Evolutionary conservation across 2,888 invertebrate genomes (phyloP), one percentile per base, ranked within the genome.

Genomic region (Auanema freiburgensis): DNA sequence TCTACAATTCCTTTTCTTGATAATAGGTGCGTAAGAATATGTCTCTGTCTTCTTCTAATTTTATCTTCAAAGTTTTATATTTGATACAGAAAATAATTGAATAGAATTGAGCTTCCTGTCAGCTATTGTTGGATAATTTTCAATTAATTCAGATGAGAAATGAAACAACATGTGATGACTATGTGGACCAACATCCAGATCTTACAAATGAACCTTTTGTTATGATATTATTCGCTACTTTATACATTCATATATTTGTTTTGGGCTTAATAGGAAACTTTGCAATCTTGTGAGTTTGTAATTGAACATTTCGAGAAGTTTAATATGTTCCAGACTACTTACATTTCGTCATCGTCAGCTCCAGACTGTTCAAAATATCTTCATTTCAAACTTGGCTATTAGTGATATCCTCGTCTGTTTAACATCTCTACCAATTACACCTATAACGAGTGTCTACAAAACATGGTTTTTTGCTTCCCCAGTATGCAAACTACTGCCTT

Each of bases 401-500:
- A 92, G 94, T 12, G 96, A 97, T 84, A 92, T 96, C 56, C 86
- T 97, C 44, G 88, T 97, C 74, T 95, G 95, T 84, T 88, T 92
- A 10, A 88, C 97, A 62, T 93, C 93, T 1, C 93, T 97, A 57
- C 96, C 97, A 0, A 95, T 97, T 83, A 97, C 97, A 0, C 96
- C 96, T 0, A 87, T 95, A 0, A 93, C 95, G 84, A 91, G 92
- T 0, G 94, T 96, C 83, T 88, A 92, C 77, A 91, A 86, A 60
- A 88, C 90, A 51, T 97, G 97, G 97, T 89, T 91, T 57, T 96
- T 97, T 86, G 96, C 96, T 0, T 88, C 89, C 24, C 88, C 90
- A 0, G 87, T 96, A 68, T 97, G 97, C 84, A 93, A 94, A 84
- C 86, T 95, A 79, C 92, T 93, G 74, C 91, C 95, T 63, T 93